Evolutionary conservation across 2,888 invertebrate species (phyloP), one percentile per base, ranked within the genome.

Genomic region (Dorcus parallelipipedus): DNA sequence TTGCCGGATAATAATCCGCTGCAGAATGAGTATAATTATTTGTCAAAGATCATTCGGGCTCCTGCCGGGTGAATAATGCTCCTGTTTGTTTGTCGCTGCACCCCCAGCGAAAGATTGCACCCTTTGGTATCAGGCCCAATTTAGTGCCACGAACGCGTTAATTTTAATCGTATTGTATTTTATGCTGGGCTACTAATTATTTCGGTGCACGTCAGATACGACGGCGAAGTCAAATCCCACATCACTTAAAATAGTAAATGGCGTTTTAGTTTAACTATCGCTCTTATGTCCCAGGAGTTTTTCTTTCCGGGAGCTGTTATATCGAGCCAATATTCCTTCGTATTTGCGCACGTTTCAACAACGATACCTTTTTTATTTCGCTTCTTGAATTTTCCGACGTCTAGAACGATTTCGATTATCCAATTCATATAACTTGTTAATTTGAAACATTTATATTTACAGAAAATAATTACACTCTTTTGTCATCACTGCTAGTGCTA

Each of bases 141-240:
- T 48, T 38, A 38, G 17, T 9, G 14, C 38, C 41, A 33, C 50
- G 40, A 9, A 64, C 60, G 66, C 65, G 68, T 71, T 71, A 69
- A 70, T 71, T 72, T 72, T 71, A 73, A 74, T 73, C 70, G 69
- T 65, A 70, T 69, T 70, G 70, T 70, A 72, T 71, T 72, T 72
- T 72, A 72, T 69, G 70, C 68, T 70, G 71, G 71, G 67, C 68
- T 73, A 73, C 69, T 73, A 74, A 73, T 74, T 74, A 72, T 70
- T 68, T 68, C 61, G 65, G 61, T 64, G 64, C 71, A 73, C 71
- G 70, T 72, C 59, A 64, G 73, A 72, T 71, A 69, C 64, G 63
- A 64, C 51, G 67, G 66, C 63, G 71, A 67, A 59, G 65, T 65
- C 65, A 54, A 55, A 65, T 64, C 70, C 69, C 71, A 67, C 67